Percentiles rank a stretch among this genome's conserved stretches.
Evolutionary conservation across 1,140 invertebrate species (phyloP).

Genomic region (Dinothrombium tinctorium): DNA sequence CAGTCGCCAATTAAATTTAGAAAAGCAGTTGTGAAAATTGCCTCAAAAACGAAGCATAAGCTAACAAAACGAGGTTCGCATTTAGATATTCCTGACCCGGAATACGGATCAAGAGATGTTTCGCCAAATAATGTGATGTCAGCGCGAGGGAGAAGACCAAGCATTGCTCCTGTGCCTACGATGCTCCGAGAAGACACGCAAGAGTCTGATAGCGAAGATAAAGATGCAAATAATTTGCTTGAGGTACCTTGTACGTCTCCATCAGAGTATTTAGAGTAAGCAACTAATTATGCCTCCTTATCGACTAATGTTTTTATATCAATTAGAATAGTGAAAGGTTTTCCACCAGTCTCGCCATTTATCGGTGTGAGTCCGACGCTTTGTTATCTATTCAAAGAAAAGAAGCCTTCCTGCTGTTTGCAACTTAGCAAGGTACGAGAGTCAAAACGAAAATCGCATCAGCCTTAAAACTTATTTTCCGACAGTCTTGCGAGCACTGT

Average conservation of each 20-base stretch:
- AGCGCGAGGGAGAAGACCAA: conserved; percentile 18
- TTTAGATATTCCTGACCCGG: conserved; percentile 16
- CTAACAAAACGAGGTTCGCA: conserved; percentile 16
- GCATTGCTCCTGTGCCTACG: conserved; percentile 25
- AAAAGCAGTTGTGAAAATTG: conserved; percentile 9
- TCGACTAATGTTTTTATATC: neutral
- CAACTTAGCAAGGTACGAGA: neutral
- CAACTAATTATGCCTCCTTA: neutral
- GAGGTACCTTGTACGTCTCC: neutral
- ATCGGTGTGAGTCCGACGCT: conserved; percentile 88
- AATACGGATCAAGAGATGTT: conserved; percentile 11
- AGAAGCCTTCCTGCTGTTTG: conserved; percentile 82
- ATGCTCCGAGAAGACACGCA: conserved; percentile 20
- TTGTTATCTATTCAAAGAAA: conserved; percentile 84
- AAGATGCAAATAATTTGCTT: conserved; percentile 12
- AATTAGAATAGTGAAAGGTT: conserved; percentile 71
- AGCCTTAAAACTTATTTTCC: neutral
- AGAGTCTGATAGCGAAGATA: conserved; percentile 16
- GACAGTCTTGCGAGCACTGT: conserved; percentile 49
- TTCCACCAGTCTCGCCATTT: conserved; percentile 87
- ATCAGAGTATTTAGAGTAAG: neutral
- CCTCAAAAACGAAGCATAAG: conserved; percentile 15
- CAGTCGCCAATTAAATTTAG: conserved; percentile 8
- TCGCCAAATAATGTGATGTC: conserved; percentile 10
- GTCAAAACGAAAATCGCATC: neutral